A percentile compares a stretch with the other conserved stretches of the same genome.
Evolutionary conservation across 2,113 vertebrate species (phyloP).

Genomic region (Pelusios castaneus): DNA sequence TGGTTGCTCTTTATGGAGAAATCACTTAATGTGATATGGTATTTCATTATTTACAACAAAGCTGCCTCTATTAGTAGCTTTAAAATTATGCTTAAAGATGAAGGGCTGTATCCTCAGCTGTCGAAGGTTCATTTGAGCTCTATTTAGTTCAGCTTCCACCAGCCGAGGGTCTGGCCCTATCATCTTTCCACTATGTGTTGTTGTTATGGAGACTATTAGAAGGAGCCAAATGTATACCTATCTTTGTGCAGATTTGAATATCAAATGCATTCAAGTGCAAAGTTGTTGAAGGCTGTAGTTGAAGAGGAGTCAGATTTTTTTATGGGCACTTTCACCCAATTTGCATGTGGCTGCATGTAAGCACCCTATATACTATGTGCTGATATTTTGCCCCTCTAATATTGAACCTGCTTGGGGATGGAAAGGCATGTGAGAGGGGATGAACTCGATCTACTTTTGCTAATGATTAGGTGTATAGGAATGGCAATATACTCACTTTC

Average conservation of each 20-base stretch:
- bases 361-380: background rate
- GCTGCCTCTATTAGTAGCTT: background rate
- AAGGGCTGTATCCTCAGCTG: background rate
- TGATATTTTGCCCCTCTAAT: background rate
- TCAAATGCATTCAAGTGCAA: background rate
- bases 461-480: background rate
- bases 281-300: background rate
- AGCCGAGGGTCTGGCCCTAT: accelerated
- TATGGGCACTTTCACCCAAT: background rate
- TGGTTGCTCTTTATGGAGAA: background rate
- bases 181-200: background rate
- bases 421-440: background rate
- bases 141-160: background rate
- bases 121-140: background rate
- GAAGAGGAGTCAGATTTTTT: background rate
- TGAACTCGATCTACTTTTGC: background rate
- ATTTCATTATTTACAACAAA: conserved; percentile 8
- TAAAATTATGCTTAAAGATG: background rate
- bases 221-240: background rate
- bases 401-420: background rate
- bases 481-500: background rate
- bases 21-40: background rate
- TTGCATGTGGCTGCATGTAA: background rate
- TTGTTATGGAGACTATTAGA: background rate
- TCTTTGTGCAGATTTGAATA: background rate